Conservation (phyloP, 2,797 vertebrate genomes). For the Muscicapa comitata region DNA sequence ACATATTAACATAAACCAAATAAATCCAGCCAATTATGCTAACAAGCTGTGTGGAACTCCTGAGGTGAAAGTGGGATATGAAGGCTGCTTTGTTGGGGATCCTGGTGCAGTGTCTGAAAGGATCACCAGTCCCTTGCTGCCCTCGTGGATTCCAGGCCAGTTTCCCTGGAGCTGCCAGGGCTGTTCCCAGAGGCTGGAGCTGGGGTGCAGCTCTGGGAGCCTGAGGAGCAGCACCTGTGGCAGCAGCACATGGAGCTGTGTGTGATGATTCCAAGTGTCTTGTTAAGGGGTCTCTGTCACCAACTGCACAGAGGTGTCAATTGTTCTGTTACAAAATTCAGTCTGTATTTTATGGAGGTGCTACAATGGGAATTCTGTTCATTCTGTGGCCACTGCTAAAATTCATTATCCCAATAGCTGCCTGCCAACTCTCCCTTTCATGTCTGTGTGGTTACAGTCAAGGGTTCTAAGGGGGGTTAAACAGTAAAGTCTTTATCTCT, state of each 20-base stretch:
- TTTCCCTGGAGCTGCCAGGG: background rate
- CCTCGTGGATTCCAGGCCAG: rapidly evolving
- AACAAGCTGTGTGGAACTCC: background rate
- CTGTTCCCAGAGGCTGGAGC: background rate
- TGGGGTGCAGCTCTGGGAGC: background rate
- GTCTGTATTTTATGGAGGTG: background rate
- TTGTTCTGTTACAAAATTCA: background rate
- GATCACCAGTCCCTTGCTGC: rapidly evolving
- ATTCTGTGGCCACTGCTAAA: background rate
- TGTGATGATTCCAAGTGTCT: background rate
- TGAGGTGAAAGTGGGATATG: background rate
- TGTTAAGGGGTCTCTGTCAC: background rate
- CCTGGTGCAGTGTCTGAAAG: background rate
- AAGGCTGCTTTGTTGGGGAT: background rate
- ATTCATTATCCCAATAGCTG: background rate
- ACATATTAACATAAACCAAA: background rate
- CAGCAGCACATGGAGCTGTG: rapidly evolving
- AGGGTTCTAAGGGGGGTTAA: background rate
- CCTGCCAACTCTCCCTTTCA: background rate
- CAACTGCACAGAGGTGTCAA: background rate
- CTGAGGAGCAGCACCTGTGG: background rate
- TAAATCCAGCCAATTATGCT: background rate
- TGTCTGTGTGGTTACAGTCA: background rate
- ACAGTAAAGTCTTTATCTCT: background rate
- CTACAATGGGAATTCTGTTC: background rate